Percentiles rank a stretch among this genome's conserved stretches.
Conservation (phyloP, 1,140 invertebrate species). For the Brachionus calyciflorus region DNA sequence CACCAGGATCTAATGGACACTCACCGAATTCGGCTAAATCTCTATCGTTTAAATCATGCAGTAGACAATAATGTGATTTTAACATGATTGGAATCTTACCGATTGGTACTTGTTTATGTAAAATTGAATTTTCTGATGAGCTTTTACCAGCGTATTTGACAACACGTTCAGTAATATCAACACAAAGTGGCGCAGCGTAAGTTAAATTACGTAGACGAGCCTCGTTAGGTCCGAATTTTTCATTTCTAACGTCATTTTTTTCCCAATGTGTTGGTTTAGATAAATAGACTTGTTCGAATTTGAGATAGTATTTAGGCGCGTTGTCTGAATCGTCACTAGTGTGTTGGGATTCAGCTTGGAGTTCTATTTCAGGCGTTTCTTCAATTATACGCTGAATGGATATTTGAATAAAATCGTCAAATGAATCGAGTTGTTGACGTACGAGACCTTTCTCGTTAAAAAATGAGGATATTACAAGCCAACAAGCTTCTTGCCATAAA, state of each 20-base stretch:
- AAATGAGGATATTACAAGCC: conserved; percentile 98
- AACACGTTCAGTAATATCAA: conserved; percentile 89
- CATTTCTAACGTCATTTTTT: conserved; percentile 34
- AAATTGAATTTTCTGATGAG: conserved; percentile 71
- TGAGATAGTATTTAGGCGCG: conserved; percentile 82
- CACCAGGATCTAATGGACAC: conserved; percentile 90
- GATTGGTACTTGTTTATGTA: conserved; percentile 74
- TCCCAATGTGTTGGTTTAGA: conserved; percentile 97
- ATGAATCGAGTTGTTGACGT: conserved; percentile 95
- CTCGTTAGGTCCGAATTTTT: conserved; percentile 74
- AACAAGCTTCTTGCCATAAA: conserved; percentile 98
- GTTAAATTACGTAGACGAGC: conserved; percentile 70
- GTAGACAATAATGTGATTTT: conserved; percentile 88
- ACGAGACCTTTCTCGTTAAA: conserved; percentile 99
- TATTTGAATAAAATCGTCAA: conserved; percentile 99
- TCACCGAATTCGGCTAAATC: conserved; percentile 98
- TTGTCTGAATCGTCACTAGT: conserved; percentile 83
- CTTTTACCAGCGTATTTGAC: conserved; percentile 63
- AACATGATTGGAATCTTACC: conserved; percentile 99
- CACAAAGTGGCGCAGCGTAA: conserved; percentile 88
- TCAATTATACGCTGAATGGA: conserved; percentile 97
- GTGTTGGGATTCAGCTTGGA: conserved; percentile 96
- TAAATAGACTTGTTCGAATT: conserved; percentile 98
- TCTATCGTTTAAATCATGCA: conserved; percentile 88
- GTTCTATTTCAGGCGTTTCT: conserved; percentile 92